phyloP scores from a whole-genome alignment of 1,140 invertebrate species.

The Meloidogyne exigua region DNA sequence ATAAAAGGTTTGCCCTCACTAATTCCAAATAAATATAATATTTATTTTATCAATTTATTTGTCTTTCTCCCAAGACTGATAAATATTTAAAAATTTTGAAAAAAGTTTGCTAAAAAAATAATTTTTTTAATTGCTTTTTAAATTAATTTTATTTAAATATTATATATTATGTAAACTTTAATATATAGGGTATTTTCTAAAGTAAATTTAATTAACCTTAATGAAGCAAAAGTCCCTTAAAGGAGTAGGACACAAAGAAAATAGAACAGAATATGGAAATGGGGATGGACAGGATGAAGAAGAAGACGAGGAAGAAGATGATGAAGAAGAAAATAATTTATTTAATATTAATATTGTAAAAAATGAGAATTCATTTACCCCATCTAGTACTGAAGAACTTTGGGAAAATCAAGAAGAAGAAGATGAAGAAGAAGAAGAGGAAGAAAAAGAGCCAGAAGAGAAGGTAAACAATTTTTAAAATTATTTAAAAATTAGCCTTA shows the following conservation, averaged over 20 bases:
- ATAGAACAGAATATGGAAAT: slow-evolving; percentile 10
- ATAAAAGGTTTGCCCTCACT: not conserved
- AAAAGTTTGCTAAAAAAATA: too few relatives aligned
- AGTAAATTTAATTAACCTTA: not conserved
- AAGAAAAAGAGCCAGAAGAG: not conserved
- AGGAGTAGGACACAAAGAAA: not conserved
- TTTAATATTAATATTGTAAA: not conserved
- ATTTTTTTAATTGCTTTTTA: too few relatives aligned
- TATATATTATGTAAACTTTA: not conserved
- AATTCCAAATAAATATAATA: not conserved
- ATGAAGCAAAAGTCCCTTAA: not conserved
- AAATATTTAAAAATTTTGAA: not conserved
- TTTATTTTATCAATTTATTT: not conserved
- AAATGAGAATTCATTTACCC: not conserved
- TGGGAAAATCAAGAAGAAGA: not conserved
- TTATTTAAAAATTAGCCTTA: too few relatives aligned
- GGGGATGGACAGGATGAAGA: slow-evolving; percentile 2
- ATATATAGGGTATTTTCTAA: not conserved
- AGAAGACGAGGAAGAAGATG: not conserved
- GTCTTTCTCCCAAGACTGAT: not conserved
- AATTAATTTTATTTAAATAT: too few relatives aligned
- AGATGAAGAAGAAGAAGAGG: not conserved
- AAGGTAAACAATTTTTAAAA: too few relatives aligned
- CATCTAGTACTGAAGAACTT: slow-evolving; percentile 1
- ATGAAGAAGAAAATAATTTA: not conserved